These are phyloP conservation scores for Neogale vison DNA, from an alignment of 2,113 vertebrate species.

Conservation along the genomic window DNA sequence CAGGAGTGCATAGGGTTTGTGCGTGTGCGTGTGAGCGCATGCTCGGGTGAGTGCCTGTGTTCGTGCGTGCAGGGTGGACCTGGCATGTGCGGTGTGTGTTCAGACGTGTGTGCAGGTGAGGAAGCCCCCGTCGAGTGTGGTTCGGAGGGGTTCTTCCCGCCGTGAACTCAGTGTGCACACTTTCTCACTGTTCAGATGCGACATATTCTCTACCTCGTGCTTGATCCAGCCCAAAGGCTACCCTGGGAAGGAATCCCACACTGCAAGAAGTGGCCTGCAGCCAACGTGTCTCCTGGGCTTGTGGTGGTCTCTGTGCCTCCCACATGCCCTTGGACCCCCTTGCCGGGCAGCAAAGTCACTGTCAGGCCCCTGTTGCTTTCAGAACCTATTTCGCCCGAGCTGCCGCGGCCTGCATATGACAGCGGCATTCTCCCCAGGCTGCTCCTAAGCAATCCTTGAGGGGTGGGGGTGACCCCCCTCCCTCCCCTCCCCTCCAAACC, in stretches of 20 bases:
- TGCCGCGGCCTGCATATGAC: background rate
- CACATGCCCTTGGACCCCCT: too few relatives aligned
- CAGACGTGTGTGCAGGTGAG: background rate
- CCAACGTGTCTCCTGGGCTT: accelerated
- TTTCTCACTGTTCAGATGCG: background rate
- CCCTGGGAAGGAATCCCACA: too few relatives aligned
- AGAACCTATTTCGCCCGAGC: background rate
- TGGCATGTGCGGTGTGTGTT: accelerated
- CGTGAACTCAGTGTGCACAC: accelerated
- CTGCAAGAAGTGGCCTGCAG: background rate
- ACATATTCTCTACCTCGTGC: too few relatives aligned
- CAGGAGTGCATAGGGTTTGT: too few relatives aligned
- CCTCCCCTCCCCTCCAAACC: background rate
- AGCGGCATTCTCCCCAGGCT: accelerated
- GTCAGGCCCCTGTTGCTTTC: accelerated
- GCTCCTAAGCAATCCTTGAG: accelerated
- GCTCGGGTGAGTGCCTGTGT: background rate
- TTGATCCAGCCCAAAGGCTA: background rate
- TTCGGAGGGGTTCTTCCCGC: background rate
- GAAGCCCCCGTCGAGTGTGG: background rate
- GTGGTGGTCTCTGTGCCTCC: background rate
- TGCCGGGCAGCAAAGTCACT: accelerated
- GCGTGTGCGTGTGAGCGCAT: accelerated
- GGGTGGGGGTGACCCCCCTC: accelerated
- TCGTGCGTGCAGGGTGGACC: accelerated